Percentiles rank a stretch among this genome's conserved stretches.
Evolutionary conservation across 2,888 invertebrate genomes (phyloP).

Genomic region (Tortricodes alternella): DNA sequence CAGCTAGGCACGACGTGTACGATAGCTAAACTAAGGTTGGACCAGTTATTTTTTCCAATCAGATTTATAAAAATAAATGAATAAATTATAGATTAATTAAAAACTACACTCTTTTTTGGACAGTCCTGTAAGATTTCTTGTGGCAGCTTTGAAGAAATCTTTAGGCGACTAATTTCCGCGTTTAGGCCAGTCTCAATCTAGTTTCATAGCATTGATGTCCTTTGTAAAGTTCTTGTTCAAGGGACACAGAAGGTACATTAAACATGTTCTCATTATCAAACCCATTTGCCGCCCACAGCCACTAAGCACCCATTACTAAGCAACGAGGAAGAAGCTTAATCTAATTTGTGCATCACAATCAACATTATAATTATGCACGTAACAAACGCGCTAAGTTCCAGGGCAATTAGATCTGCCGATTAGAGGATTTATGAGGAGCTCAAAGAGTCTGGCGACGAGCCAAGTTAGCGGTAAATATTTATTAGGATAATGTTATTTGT

Average conservation of each 20-base stretch:
- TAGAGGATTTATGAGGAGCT: constrained; percentile 16
- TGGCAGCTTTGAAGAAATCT: too few species aligned
- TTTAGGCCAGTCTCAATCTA: too few species aligned
- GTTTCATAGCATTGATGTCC: too few species aligned
- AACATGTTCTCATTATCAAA: constrained; percentile 8
- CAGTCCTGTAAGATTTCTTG: too few species aligned
- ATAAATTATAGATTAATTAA: too few species aligned
- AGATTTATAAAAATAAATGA: too few species aligned
- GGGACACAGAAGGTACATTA: constrained; percentile 11
- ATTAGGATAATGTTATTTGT: constrained; percentile 16
- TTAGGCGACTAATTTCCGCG: too few species aligned
- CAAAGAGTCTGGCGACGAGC: constrained; percentile 9
- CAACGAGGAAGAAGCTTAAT: constrained; percentile 37
- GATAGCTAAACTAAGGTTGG: too few species aligned
- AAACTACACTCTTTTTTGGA: too few species aligned
- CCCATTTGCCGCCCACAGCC: constrained; percentile 12
- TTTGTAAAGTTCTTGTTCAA: not conserved
- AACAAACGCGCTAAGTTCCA: constrained; percentile 7
- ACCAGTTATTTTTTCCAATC: too few species aligned
- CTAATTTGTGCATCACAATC: constrained; percentile 37
- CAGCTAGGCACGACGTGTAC: too few species aligned
- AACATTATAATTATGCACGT: constrained; percentile 35
- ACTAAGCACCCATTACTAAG: constrained; percentile 10
- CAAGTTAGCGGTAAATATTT: constrained; percentile 21
- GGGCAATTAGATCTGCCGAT: constrained; percentile 26